Base-by-base conservation (phyloP, 2,888 invertebrate genomes). In the Aplocera efformata region DNA sequence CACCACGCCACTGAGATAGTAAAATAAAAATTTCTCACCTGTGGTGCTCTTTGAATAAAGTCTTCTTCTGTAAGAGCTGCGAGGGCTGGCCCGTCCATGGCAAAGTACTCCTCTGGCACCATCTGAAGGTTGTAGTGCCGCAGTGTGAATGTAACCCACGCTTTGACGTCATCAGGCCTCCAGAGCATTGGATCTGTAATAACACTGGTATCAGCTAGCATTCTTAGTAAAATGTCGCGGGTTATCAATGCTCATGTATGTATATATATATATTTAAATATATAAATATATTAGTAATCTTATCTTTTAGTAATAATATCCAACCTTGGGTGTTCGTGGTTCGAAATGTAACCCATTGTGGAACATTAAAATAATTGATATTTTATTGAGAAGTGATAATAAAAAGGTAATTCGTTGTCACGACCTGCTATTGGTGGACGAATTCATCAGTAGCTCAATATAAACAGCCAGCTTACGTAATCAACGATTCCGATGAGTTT, bases 121-220 rank as follows among this genome's bases (percentile, higher is more conserved):
- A 92, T 90, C 7, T 94, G 92, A 53, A 95, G 81, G 58, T 93
- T 91, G 76, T 94, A 94, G 74, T 96, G 95, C 64, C 93, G 91
- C 46, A 94, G 90, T 59, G 96, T 96, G 92, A 95, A 96, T 73
- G 94, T 91, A 45, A 97, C 90, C 98, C 98, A 98, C 10, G 95
- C 92, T 54, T 94, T 93, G 31, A 96, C 97, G 72, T 98, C 94
- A 44, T 92, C 91, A 8, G 92, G 88, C 59, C 92, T 94, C 98
- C 98, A 98, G 62, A 92, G 91, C 70, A 92, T 91, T 51, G 98
- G 97, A 91, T 98, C 98, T 98, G 84, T 5, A 85, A 85, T 36
- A 6, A 29, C 32, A 32, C 17, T 33, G 20, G 8, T 26, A 33
- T 45, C 32, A 40, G 29, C 24, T 26, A 27, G 10, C 32, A 11